These are phyloP conservation scores for Leptarthrus brevirostris DNA, from an alignment of 2,888 invertebrate genomes.

Conservation along the genomic window DNA sequence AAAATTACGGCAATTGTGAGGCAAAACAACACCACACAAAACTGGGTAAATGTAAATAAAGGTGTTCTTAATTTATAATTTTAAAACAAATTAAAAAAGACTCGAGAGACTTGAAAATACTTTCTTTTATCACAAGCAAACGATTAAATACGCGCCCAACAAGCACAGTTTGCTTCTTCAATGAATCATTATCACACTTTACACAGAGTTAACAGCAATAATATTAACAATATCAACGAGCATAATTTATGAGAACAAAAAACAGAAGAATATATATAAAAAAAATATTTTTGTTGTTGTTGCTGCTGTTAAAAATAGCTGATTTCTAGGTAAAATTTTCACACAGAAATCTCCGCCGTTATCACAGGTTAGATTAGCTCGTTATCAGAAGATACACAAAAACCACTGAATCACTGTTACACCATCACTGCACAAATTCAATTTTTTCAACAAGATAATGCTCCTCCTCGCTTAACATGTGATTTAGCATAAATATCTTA, in stretches of 20 bases:
- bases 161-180: not conserved
- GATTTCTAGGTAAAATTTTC: not conserved
- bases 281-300: not conserved
- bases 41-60: not conserved
- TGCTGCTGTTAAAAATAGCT: not conserved
- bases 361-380: slow-evolving; percentile 30
- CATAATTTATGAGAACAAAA: not conserved
- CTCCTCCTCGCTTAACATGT: too few relatives aligned
- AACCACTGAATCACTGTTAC: slow-evolving; percentile 20
- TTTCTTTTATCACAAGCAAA: not conserved
- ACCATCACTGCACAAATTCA: slow-evolving; percentile 21
- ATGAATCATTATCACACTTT: not conserved
- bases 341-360: not conserved
- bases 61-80: not conserved
- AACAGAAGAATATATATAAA: not conserved
- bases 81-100: not conserved
- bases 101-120: not conserved
- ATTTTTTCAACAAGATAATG: slow-evolving; percentile 7
- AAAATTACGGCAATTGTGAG: not conserved
- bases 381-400: slow-evolving; percentile 18
- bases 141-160: not conserved
- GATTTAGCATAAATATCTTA: too few relatives aligned
- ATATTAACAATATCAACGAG: not conserved
- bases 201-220: not conserved
- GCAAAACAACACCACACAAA: not conserved